Evolutionary conservation across 2,113 vertebrate genomes (phyloP).

Genomic region (Gambusia affinis): DNA sequence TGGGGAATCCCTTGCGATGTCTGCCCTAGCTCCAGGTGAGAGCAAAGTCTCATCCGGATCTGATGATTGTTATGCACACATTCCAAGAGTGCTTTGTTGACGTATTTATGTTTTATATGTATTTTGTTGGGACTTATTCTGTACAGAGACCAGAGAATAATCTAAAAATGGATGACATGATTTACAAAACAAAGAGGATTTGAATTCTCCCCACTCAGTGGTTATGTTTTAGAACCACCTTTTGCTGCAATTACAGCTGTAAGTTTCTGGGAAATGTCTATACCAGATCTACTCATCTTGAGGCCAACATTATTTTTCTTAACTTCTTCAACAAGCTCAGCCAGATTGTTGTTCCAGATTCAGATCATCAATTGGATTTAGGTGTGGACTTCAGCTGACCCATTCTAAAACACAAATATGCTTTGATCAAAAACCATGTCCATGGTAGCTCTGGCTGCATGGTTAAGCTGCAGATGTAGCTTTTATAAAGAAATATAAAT

Average conservation of each 20-base stretch:
- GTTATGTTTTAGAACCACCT: too few relatives aligned
- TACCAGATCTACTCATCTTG: too few relatives aligned
- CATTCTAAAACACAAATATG: background rate
- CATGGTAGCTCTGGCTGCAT: background rate
- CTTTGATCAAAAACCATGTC: background rate
- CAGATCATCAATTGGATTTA: too few relatives aligned
- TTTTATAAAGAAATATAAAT: too few relatives aligned
- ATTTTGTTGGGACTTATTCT: background rate
- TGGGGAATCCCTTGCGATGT: conserved; percentile 92
- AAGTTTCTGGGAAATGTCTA: too few relatives aligned
- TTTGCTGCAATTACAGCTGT: too few relatives aligned
- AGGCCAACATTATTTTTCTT: too few relatives aligned
- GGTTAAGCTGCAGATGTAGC: background rate
- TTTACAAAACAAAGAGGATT: background rate
- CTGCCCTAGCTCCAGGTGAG: conserved; percentile 93
- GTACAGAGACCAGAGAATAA: background rate
- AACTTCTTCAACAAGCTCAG: too few relatives aligned
- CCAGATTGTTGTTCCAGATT: background rate
- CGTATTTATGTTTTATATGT: background rate
- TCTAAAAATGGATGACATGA: background rate
- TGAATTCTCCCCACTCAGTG: background rate
- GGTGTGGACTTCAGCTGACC: too few relatives aligned
- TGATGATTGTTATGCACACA: background rate
- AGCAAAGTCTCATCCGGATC: background rate
- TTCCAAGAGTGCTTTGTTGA: background rate